Evolutionary conservation across 2,888 invertebrate species (phyloP).

Genomic region (Aleiodes leptofemur): DNA sequence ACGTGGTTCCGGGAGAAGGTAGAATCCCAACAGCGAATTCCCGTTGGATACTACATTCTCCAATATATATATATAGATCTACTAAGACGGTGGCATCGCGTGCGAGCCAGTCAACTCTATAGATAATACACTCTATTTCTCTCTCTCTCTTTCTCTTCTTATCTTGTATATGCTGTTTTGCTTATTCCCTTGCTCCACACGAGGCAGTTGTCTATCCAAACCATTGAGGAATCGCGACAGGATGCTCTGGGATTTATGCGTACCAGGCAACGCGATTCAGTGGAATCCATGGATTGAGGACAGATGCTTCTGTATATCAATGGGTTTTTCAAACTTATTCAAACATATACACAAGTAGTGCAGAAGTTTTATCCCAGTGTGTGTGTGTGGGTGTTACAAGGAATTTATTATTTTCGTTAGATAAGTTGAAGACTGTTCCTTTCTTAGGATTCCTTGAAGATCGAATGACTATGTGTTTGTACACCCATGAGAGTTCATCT

Average conservation of each 20-base stretch:
- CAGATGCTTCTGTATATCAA: constrained; percentile 15
- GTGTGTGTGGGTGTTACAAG: neutral
- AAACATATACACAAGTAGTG: neutral
- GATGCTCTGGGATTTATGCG: constrained; percentile 22
- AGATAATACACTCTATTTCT: constrained; percentile 23
- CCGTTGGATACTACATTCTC: constrained; percentile 65
- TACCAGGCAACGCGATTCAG: constrained; percentile 29
- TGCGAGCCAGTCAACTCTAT: constrained; percentile 40
- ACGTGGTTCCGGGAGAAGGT: constrained; percentile 59
- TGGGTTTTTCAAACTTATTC: neutral
- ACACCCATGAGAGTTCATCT: too few species aligned
- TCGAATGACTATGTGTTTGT: too few species aligned
- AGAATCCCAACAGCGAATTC: constrained; percentile 60
- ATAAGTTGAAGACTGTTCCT: too few species aligned
- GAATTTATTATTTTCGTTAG: neutral
- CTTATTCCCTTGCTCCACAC: constrained; percentile 1
- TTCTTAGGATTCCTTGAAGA: too few species aligned
- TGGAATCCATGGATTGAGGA: constrained; percentile 24
- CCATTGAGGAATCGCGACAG: constrained; percentile 4
- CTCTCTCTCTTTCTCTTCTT: neutral
- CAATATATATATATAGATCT: constrained; percentile 57
- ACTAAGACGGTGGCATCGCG: constrained; percentile 35
- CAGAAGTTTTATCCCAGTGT: neutral
- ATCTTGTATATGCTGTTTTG: neutral
- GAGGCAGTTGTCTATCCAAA: neutral